phyloP scores from a whole-genome alignment of 2,113 vertebrate genomes.

The Salvelinus fontinalis region DNA sequence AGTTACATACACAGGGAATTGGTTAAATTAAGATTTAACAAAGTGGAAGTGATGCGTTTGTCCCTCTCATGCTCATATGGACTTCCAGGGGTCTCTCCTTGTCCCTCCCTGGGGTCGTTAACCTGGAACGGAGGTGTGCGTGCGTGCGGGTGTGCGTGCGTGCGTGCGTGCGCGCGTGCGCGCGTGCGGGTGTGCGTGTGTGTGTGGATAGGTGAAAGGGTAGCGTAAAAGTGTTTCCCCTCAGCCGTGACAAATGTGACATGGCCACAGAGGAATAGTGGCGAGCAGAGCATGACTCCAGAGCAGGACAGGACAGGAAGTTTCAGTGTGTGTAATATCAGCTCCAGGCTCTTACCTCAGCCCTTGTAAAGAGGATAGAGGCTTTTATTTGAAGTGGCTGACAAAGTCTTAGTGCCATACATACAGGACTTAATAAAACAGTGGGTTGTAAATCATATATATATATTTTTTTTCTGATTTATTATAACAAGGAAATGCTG shows the following conservation, averaged over 20 bases:
- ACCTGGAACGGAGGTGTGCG: constrained; percentile 13
- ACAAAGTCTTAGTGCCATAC: background rate
- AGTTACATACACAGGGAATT: constrained; percentile 30
- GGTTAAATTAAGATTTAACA: constrained; percentile 56
- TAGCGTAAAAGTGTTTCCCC: constrained; percentile 22
- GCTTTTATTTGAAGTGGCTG: background rate
- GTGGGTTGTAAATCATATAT: too few relatives aligned
- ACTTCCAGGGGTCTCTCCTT: constrained; percentile 24
- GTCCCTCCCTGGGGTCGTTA: constrained; percentile 28
- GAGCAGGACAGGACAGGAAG: constrained; percentile 9
- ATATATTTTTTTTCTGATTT: too few relatives aligned
- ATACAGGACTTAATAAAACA: too few relatives aligned
- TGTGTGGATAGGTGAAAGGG: background rate
- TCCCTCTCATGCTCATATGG: constrained; percentile 24
- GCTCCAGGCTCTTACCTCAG: background rate
- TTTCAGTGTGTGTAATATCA: background rate
- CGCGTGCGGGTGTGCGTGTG: background rate
- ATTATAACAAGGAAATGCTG: too few relatives aligned
- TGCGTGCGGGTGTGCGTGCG: too few relatives aligned
- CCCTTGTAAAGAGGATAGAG: background rate
- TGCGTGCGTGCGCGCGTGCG: too few relatives aligned
- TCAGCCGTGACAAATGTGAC: constrained; percentile 47
- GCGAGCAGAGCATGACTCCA: too few relatives aligned
- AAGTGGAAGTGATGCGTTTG: constrained; percentile 49
- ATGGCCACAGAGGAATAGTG: constrained; percentile 29